Evolutionary conservation across 2,113 vertebrate genomes (phyloP).

Genomic region (Spizaetus ornatus): DNA sequence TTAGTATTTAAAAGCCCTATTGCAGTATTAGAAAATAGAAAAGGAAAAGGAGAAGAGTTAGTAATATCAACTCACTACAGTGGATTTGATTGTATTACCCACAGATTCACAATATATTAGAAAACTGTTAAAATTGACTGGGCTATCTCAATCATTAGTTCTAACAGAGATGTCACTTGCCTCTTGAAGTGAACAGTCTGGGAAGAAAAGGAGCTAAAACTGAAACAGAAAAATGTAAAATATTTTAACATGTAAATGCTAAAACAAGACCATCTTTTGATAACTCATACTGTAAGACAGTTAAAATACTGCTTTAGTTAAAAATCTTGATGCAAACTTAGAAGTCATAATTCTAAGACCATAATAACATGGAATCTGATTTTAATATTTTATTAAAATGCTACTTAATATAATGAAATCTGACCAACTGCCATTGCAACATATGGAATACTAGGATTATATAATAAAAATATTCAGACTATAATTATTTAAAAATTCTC

Average conservation of each 20-base stretch:
- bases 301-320: conserved; percentile 11
- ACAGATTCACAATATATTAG: conserved; percentile 49
- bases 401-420: conserved; percentile 36
- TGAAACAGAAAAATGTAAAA: conserved; percentile 73
- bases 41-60: conserved; percentile 34
- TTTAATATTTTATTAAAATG: conserved; percentile 42
- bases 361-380: conserved; percentile 38
- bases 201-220: conserved; percentile 88
- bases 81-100: conserved; percentile 12
- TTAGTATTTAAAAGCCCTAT: conserved; percentile 14
- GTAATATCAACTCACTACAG: conserved; percentile 35
- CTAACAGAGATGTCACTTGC: conserved; percentile 80
- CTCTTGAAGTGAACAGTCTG: conserved; percentile 89
- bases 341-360: conserved; percentile 10
- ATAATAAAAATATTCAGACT: conserved; percentile 44
- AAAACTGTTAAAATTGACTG: conserved; percentile 37
- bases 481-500: conserved; percentile 37
- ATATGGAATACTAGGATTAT: conserved; percentile 39
- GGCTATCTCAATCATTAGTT: conserved; percentile 56
- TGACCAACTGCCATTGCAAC: not conserved
- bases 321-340: not conserved
- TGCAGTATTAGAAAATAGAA: conserved; percentile 23
- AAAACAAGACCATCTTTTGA: not conserved
- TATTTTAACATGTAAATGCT: conserved; percentile 40
- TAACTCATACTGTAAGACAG: not conserved